Evolutionary conservation across 1,140 invertebrate genomes (phyloP).

Genomic region (Leptestheria dahalacensis): DNA sequence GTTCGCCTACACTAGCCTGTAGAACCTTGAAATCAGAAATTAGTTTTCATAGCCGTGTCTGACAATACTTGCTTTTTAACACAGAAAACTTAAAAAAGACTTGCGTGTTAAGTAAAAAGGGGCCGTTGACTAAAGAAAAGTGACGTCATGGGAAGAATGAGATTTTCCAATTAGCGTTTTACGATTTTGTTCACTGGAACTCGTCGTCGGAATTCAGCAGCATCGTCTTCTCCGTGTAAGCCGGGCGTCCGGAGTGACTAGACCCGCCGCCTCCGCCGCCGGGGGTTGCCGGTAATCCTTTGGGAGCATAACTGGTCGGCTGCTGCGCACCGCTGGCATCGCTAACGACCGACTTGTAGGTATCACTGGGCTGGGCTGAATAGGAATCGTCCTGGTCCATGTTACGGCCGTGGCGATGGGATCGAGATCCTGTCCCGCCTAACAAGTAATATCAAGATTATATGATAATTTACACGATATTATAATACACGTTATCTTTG

Average conservation of each 20-base stretch:
- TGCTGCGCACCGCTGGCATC: not conserved
- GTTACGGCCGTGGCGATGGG: not conserved
- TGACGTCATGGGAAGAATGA: too few species aligned
- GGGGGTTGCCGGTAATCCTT: not conserved
- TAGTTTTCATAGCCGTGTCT: too few species aligned
- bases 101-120: too few species aligned
- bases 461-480: not conserved
- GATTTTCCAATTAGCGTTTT: too few species aligned
- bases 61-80: too few species aligned
- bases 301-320: not conserved
- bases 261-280: too few species aligned
- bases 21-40: too few species aligned
- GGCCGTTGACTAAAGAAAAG: too few species aligned
- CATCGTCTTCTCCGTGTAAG: constrained; percentile 92
- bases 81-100: too few species aligned
- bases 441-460: not conserved
- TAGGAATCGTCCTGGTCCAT: not conserved
- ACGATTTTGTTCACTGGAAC: constrained; percentile 64
- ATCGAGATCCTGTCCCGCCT: not conserved
- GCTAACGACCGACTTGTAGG: not conserved
- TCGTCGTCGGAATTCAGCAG: constrained; percentile 92
- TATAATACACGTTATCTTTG: too few species aligned
- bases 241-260: constrained; percentile 14
- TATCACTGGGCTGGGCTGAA: not conserved
- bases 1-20: too few species aligned